Conservation (phyloP, 2,113 vertebrate species). For the Pardalotus punctatus region DNA sequence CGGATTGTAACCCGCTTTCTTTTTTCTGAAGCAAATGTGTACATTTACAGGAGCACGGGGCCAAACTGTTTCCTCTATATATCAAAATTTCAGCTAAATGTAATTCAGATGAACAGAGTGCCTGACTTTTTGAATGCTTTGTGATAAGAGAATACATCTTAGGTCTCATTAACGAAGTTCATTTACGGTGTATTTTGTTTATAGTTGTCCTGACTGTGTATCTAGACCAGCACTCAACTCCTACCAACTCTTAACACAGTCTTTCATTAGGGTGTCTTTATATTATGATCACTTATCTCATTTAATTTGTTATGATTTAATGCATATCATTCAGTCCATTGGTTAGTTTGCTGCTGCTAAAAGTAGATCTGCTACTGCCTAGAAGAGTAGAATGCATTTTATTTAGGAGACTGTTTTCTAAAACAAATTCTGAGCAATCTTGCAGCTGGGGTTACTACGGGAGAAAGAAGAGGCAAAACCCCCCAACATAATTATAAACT, state of each 20-base stretch:
- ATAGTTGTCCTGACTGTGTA: neutral
- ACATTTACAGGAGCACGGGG: neutral
- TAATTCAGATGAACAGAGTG: neutral
- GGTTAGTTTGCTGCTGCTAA: neutral
- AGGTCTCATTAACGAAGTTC: neutral
- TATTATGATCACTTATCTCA: neutral
- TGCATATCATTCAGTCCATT: neutral
- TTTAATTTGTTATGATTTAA: neutral
- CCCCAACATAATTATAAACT: neutral
- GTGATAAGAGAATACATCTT: neutral
- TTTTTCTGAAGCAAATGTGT: neutral
- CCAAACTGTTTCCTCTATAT: neutral
- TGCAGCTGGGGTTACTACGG: neutral
- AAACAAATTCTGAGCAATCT: neutral
- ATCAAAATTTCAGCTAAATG: neutral
- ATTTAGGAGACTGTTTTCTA: neutral
- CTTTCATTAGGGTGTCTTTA: neutral
- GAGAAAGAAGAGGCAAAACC: neutral
- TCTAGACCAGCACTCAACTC: neutral
- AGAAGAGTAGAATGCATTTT: neutral
- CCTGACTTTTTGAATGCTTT: neutral
- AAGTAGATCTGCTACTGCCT: neutral
- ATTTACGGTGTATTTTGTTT: neutral
- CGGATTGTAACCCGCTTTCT: neutral
- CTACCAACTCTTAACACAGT: neutral